Evolutionary conservation across 64 coral and sea anemone genomes (phyloP), one percentile per base, ranked within the genome.

Genomic region (Montipora foliosa): DNA sequence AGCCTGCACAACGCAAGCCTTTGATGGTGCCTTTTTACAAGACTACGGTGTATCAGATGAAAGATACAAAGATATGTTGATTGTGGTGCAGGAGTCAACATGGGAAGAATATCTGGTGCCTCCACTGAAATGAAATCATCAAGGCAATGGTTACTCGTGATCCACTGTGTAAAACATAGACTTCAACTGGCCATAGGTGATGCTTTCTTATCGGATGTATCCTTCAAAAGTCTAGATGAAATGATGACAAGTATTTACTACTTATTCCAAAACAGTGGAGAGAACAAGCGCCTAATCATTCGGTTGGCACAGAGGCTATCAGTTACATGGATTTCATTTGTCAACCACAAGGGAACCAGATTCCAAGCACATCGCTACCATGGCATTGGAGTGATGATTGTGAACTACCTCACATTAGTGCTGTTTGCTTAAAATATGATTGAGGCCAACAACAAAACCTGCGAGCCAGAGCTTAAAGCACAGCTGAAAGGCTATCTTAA

Each of bases 241-340:
- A 87, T 87, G 91, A 87, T 87, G 82, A 74, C 66, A 8, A 93
- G 84, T 52, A 78, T 93, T n/a, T 87, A 69, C 7, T 93, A 93
- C 82, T 81, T 87, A 13, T 79, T 93, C 83, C 91, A 3, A 10
- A 46, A 87, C 72, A 87, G 82, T 48, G 82, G 91, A 49, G 87
- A 79, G 91, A 93, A 87, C 44, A 93, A 93, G 91, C 44, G 55
- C 44, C 44, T 68, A 16, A 87, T 87, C 55, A 87, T 93, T 7
- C 37, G 91, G 15, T 4, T 93, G 17, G 82, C 91, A 78, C 29
- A 93, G 82, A 93, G 57, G 59, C 74, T 93, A 76, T 87, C 91
- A 45, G 91, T 93, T 52, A 93, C 91, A 22, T 87, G 91, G 91
- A 16, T 93, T 81, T 93, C 91, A 78, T 78, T 87, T 44, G 91